Percentiles rank a stretch among this genome's conserved stretches.
phyloP scores from a whole-genome alignment of 2,113 vertebrate species.

The Gopherus flavomarginatus region DNA sequence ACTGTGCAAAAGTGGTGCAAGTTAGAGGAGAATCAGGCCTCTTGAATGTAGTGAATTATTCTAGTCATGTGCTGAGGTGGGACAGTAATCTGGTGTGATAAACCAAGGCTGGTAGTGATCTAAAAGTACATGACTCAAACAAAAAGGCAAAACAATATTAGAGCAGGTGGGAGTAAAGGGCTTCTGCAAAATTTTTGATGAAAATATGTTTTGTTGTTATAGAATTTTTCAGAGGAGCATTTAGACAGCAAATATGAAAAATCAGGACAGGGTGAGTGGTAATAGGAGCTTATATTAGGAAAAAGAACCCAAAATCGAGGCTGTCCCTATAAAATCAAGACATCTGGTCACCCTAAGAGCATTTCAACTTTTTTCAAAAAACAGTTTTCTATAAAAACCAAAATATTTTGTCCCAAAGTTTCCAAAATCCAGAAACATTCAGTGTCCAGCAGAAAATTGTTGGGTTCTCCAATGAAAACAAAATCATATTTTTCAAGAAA shows the following conservation, averaged over 20 bases:
- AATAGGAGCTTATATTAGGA: no score
- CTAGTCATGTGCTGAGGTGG: background rate
- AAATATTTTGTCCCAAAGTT: background rate
- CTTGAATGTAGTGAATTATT: background rate
- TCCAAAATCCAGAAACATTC: no score
- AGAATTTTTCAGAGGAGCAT: background rate
- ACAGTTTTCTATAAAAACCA: background rate
- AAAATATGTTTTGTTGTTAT: background rate
- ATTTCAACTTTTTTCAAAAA: no score
- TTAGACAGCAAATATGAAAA: no score
- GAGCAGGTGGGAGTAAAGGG: background rate
- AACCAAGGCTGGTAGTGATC: background rate
- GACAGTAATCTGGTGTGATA: background rate
- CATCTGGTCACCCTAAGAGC: no score
- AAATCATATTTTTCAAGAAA: no score
- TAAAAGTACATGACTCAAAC: background rate
- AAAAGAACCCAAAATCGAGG: no score
- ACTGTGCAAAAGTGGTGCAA: background rate
- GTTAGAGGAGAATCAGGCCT: background rate
- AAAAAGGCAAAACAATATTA: background rate
- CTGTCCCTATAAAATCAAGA: no score
- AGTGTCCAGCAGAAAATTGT: no score
- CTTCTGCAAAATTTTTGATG: background rate
- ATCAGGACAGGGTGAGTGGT: no score
- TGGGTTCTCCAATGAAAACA: no score